Evolutionary conservation across 2,113 vertebrate genomes (phyloP).

Genomic region (Cyphomyrus discorhynchus): DNA sequence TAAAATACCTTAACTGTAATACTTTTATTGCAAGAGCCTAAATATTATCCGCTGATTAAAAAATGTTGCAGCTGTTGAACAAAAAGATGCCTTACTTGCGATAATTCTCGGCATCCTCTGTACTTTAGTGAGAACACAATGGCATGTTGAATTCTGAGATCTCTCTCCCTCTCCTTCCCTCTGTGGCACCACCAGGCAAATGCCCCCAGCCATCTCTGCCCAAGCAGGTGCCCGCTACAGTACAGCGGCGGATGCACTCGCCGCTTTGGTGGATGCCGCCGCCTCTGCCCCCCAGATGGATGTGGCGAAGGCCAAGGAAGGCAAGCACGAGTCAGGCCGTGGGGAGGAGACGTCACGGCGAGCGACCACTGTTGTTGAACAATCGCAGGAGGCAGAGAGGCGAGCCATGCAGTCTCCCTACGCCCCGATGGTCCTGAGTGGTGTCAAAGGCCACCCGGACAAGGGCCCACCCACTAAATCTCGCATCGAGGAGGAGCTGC

Average conservation of each 20-base stretch:
- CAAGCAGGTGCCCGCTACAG: constrained; percentile 82
- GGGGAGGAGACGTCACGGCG: constrained; percentile 76
- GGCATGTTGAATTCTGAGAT: not conserved
- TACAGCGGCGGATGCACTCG: constrained; percentile 88
- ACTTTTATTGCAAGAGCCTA: no score
- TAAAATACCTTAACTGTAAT: not conserved
- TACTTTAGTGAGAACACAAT: not conserved
- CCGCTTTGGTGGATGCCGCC: constrained; percentile 88
- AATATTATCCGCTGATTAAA: no score
- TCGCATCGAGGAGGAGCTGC: constrained; percentile 93
- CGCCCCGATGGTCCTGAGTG: constrained; percentile 49
- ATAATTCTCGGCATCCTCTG: not conserved
- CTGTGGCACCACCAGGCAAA: constrained; percentile 48
- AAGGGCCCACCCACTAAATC: constrained; percentile 87
- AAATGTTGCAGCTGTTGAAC: not conserved
- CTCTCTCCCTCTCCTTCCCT: not conserved
- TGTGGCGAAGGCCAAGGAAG: constrained; percentile 82
- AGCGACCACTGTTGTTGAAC: constrained; percentile 66
- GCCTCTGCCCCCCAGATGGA: constrained; percentile 92
- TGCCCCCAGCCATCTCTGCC: constrained; percentile 52
- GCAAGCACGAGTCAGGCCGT: constrained; percentile 72
- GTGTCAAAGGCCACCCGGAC: constrained; percentile 78
- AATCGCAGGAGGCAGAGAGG: constrained; percentile 60
- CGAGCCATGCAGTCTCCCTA: constrained; percentile 66
- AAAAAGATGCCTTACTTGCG: not conserved